Percentiles rank a stretch among this genome's conserved stretches.
These are phyloP conservation scores for Lampris megalopsis DNA, from an alignment of 2,113 vertebrate species.

Conservation along the genomic window DNA sequence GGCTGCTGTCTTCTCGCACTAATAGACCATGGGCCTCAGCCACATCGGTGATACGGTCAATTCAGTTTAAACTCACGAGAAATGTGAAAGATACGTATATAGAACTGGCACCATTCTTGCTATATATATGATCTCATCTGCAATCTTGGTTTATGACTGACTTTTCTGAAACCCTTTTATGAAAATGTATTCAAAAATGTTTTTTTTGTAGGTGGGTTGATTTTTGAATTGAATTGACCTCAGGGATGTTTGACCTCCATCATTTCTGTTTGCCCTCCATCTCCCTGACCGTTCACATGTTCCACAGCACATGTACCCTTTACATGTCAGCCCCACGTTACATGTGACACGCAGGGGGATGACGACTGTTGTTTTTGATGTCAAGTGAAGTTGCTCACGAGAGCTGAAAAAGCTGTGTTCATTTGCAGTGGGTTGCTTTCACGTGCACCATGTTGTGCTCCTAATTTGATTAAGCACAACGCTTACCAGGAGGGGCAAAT, in stretches of 20 bases:
- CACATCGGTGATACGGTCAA: slow-evolving; percentile 24
- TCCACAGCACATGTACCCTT: slow-evolving; percentile 17
- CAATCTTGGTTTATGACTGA: not conserved
- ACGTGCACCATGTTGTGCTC: not conserved
- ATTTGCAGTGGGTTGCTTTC: slow-evolving; percentile 18
- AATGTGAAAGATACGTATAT: too few species aligned
- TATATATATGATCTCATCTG: too few species aligned
- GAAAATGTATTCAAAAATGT: not conserved
- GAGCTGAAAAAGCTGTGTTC: not conserved
- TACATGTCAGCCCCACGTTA: slow-evolving; percentile 23
- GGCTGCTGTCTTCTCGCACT: slow-evolving; percentile 51
- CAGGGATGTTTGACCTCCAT: not conserved
- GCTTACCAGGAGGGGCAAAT: not conserved
- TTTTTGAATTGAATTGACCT: slow-evolving; percentile 59
- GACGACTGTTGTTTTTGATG: slow-evolving; percentile 22
- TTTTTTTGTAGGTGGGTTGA: slow-evolving; percentile 6
- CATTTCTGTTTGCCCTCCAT: slow-evolving; percentile 30
- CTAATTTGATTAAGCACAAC: not conserved
- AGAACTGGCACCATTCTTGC: too few species aligned
- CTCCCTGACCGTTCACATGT: slow-evolving; percentile 69
- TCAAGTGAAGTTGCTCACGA: slow-evolving; percentile 65
- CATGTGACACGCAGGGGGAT: slow-evolving; percentile 66
- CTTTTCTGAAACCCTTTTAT: not conserved
- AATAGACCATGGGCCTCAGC: slow-evolving; percentile 49
- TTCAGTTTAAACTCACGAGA: slow-evolving; percentile 54